A percentile compares a stretch with the other conserved stretches of the same genome.
phyloP scores from a whole-genome alignment of 2,888 invertebrate genomes.

The Mythimna vitellina region DNA sequence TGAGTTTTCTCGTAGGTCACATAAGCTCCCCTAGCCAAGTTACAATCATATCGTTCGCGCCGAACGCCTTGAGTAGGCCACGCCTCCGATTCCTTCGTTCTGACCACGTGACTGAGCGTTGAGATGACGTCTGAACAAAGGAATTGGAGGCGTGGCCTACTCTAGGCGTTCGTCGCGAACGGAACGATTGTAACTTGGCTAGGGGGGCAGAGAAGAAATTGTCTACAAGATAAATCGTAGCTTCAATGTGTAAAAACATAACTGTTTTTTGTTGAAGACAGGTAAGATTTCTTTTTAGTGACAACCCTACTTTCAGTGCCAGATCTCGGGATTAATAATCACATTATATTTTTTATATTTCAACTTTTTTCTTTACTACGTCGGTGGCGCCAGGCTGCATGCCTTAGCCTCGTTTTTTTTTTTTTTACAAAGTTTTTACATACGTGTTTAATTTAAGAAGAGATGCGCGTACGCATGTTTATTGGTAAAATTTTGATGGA shows the following conservation, averaged over 20 bases:
- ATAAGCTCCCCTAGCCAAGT: too few relatives aligned
- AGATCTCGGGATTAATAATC: constrained; percentile 82
- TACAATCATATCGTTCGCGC: too few relatives aligned
- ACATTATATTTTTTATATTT: constrained; percentile 75
- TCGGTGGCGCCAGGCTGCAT: constrained; percentile 80
- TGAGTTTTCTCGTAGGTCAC: too few relatives aligned
- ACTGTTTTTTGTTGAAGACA: neutral
- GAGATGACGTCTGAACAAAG: too few relatives aligned
- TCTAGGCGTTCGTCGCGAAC: too few relatives aligned
- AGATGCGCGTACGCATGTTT: constrained; percentile 60
- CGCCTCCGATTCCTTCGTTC: too few relatives aligned
- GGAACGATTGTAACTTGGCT: too few relatives aligned
- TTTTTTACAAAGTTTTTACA: constrained; percentile 68
- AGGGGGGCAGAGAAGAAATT: too few relatives aligned
- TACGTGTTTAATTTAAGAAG: constrained; percentile 71
- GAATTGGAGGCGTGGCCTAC: too few relatives aligned
- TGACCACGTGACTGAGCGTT: too few relatives aligned
- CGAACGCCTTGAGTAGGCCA: too few relatives aligned
- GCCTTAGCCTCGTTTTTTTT: constrained; percentile 62
- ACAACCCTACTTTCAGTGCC: constrained; percentile 64
- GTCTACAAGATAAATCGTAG: too few relatives aligned
- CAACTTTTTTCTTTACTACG: constrained; percentile 72
- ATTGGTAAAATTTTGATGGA: constrained; percentile 61
- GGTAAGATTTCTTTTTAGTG: neutral
- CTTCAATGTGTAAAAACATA: neutral